Evolutionary conservation across 2,888 invertebrate genomes (phyloP).

Genomic region (Andrena flavipes): DNA sequence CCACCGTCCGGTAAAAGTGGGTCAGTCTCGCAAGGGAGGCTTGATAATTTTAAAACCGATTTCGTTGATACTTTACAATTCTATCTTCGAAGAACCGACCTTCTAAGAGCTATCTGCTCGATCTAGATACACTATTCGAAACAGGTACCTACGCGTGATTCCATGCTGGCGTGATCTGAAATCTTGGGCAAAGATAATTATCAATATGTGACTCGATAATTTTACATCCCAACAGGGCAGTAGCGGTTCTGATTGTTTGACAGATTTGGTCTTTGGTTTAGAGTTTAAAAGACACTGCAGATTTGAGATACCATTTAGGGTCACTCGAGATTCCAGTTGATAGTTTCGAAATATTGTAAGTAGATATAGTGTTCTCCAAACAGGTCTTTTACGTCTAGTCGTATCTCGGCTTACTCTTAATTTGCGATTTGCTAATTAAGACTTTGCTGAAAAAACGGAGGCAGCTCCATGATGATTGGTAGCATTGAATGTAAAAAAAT

Average conservation of each 20-base stretch:
- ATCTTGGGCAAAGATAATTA: background rate
- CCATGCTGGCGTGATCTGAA: background rate
- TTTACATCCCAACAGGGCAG: background rate
- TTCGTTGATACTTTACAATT: conserved; percentile 3
- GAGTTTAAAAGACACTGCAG: background rate
- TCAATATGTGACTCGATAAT: no score
- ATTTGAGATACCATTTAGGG: background rate
- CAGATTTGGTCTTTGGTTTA: background rate
- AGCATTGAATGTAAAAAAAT: no score
- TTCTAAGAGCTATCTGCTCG: background rate
- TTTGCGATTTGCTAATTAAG: no score
- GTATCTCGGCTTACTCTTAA: no score
- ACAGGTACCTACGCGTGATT: no score
- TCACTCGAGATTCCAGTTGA: no score
- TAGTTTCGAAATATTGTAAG: no score
- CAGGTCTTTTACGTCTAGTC: no score
- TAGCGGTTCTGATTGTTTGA: background rate
- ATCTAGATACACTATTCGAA: background rate
- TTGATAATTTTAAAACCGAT: conserved; percentile 37
- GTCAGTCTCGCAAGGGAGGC: conserved; percentile 60
- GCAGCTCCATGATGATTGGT: no score
- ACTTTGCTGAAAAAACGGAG: no score
- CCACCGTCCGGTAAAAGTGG: conserved; percentile 73
- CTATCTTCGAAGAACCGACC: background rate
- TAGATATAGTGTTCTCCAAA: no score